Percentiles rank a stretch among this genome's conserved stretches.
These are phyloP conservation scores for Sisyra terminalis DNA, from an alignment of 2,888 invertebrate genomes.

Conservation along the genomic window DNA sequence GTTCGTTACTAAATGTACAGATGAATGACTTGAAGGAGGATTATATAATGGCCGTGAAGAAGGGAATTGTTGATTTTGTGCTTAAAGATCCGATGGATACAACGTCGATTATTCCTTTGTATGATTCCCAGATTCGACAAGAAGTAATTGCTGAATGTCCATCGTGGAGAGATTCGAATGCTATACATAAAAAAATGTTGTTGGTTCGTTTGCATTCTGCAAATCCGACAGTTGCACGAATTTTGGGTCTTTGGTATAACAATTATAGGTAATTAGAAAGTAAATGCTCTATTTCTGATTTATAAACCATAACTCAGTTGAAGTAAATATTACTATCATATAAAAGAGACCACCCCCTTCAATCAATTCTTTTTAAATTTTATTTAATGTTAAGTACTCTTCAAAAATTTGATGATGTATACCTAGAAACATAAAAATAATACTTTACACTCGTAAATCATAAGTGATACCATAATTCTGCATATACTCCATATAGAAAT, in stretches of 20 bases:
- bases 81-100: conserved; percentile 55
- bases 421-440: too few relatives aligned
- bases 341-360: too few relatives aligned
- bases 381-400: too few relatives aligned
- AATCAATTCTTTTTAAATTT: too few relatives aligned
- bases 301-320: too few relatives aligned
- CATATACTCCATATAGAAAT: background rate
- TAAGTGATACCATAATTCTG: background rate
- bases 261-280: conserved; percentile 50
- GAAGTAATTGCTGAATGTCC: conserved; percentile 45
- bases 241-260: conserved; percentile 65
- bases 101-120: conserved; percentile 32
- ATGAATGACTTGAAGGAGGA: conserved; percentile 71
- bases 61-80: conserved; percentile 83
- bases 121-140: conserved; percentile 32
- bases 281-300: too few relatives aligned
- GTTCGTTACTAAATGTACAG: conserved; percentile 36
- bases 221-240: conserved; percentile 66
- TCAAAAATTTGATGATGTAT: too few relatives aligned
- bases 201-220: conserved; percentile 42
- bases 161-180: conserved; percentile 42
- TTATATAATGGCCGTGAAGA: conserved; percentile 76
- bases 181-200: conserved; percentile 9
- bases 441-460: too few relatives aligned
- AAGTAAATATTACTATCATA: too few relatives aligned